phyloP scores from a whole-genome alignment of 1,140 invertebrate species.

The Pentalonia nigronervosa region DNA sequence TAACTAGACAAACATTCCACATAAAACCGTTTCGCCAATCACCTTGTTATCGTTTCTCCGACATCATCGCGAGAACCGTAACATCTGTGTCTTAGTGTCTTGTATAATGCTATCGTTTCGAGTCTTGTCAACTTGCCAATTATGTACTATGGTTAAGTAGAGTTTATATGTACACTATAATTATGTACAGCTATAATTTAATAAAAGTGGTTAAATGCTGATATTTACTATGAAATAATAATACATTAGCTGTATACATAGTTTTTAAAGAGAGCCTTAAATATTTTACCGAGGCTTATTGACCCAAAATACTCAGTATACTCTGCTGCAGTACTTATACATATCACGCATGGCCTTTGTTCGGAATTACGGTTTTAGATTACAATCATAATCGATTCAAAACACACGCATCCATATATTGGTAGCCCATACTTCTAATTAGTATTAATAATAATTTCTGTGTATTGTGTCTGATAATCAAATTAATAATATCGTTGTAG shows the following conservation, averaged over 20 bases:
- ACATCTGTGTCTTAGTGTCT: background rate
- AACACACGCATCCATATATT: background rate
- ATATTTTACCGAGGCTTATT: background rate
- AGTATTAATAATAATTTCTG: background rate
- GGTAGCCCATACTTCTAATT: background rate
- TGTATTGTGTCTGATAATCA: background rate
- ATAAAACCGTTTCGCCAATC: background rate
- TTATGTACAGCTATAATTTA: background rate
- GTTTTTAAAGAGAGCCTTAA: background rate
- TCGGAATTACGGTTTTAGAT: background rate
- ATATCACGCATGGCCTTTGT: background rate
- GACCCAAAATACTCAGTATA: background rate
- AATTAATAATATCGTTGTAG: background rate
- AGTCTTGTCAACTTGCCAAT: conserved; percentile 8
- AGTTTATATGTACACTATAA: background rate
- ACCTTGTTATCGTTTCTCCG: background rate
- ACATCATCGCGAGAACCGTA: background rate
- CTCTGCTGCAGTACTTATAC: background rate
- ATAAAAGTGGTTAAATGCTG: background rate
- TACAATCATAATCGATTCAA: background rate
- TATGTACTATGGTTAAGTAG: background rate
- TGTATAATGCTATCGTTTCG: background rate
- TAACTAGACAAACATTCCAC: background rate
- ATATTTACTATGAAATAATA: background rate
- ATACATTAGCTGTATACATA: background rate